Conservation (phyloP, 2,797 vertebrate genomes). For the Erpetoichthys calabaricus region DNA sequence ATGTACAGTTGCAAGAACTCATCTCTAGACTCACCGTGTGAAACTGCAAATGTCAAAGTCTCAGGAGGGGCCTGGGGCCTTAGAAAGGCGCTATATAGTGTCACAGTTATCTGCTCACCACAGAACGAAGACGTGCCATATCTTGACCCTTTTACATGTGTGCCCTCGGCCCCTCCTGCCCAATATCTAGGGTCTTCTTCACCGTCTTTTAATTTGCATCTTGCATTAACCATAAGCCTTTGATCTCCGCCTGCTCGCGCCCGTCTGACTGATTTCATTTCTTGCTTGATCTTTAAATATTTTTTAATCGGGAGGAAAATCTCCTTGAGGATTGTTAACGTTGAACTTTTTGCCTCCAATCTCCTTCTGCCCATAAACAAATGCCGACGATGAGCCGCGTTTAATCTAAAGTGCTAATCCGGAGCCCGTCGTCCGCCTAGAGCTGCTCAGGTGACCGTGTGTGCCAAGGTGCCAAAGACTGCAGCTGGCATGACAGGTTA, state of each 20-base stretch:
- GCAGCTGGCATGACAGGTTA: too few relatives aligned
- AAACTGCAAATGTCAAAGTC: too few relatives aligned
- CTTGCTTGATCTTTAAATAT: slow-evolving; percentile 49
- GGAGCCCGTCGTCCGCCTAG: slow-evolving; percentile 12
- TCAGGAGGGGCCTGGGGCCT: too few relatives aligned
- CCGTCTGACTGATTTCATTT: slow-evolving; percentile 61
- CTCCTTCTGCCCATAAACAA: slow-evolving; percentile 44
- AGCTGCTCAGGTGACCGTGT: too few relatives aligned
- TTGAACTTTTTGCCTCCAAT: slow-evolving; percentile 50
- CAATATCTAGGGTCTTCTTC: neutral
- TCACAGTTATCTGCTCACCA: too few relatives aligned
- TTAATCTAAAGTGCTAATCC: slow-evolving; percentile 53
- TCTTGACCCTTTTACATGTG: too few relatives aligned
- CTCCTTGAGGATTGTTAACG: slow-evolving; percentile 54
- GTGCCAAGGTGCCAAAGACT: too few relatives aligned
- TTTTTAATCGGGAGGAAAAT: slow-evolving; percentile 50
- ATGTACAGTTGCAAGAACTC: too few relatives aligned
- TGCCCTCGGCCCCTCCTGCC: too few relatives aligned
- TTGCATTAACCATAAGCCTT: slow-evolving; percentile 65
- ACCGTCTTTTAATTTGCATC: slow-evolving; percentile 50
- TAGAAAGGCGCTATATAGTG: too few relatives aligned
- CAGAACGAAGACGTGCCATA: too few relatives aligned
- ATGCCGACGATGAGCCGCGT: slow-evolving; percentile 34
- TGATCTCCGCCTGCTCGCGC: slow-evolving; percentile 49
- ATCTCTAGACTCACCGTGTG: too few relatives aligned